Percentiles rank a stretch among this genome's conserved stretches.
phyloP scores from a whole-genome alignment of 2,113 vertebrate genomes.

The Formicarius rufipectus region DNA sequence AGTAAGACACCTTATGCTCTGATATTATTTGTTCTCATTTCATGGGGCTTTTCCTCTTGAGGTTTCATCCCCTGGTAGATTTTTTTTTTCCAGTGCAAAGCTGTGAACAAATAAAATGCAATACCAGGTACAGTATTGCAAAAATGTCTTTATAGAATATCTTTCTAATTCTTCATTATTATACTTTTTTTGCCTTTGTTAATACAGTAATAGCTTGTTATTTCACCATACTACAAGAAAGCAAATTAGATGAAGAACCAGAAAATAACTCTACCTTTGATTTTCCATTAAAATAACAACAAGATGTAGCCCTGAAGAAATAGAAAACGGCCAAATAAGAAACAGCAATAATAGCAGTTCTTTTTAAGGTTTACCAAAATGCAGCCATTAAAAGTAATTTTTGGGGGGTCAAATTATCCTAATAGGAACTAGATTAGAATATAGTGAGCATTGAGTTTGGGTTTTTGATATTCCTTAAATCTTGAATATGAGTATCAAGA shows the following conservation, averaged over 20 bases:
- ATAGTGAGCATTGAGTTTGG: too few species aligned
- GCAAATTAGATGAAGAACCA: background rate
- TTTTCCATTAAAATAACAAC: background rate
- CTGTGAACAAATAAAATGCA: background rate
- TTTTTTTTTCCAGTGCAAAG: background rate
- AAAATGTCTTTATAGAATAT: background rate
- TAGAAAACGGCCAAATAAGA: background rate
- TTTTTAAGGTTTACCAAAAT: background rate
- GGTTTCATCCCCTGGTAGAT: background rate
- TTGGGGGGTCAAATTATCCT: background rate
- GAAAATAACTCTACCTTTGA: background rate
- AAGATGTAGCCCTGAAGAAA: background rate
- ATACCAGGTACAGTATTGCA: background rate
- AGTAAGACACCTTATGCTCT: background rate
- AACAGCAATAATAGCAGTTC: background rate
- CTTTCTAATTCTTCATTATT: background rate
- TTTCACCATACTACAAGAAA: background rate
- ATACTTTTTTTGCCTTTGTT: background rate
- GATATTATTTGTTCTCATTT: slow-evolving; percentile 10
- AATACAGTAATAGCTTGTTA: background rate
- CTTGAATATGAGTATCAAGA: background rate
- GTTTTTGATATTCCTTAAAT: background rate
- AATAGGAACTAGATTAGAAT: too few species aligned
- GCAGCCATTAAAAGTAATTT: background rate
- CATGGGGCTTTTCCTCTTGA: background rate